These are phyloP conservation scores for Galeruca laticollis DNA, from an alignment of 2,888 invertebrate genomes.

Conservation along the genomic window DNA sequence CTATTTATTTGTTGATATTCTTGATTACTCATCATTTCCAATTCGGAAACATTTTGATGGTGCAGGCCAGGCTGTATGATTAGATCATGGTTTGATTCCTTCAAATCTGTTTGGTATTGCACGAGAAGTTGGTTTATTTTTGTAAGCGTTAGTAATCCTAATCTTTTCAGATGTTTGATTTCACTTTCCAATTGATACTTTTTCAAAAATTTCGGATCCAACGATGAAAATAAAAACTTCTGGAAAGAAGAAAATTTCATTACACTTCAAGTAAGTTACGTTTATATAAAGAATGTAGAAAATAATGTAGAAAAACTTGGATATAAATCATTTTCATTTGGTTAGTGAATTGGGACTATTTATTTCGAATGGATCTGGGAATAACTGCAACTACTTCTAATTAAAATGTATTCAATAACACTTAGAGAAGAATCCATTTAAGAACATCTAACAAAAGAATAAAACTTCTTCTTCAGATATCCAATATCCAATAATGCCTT, in stretches of 20 bases:
- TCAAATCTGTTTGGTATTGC: constrained; percentile 47
- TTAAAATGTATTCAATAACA: too few relatives aligned
- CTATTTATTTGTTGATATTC: not conserved
- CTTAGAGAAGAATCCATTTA: too few relatives aligned
- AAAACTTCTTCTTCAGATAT: too few relatives aligned
- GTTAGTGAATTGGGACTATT: too few relatives aligned
- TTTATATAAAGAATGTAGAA: too few relatives aligned
- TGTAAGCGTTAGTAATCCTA: constrained; percentile 50
- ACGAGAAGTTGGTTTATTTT: constrained; percentile 52
- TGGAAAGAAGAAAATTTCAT: constrained; percentile 48
- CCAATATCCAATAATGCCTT: too few relatives aligned
- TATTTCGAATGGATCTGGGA: too few relatives aligned
- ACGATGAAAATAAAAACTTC: constrained; percentile 43
- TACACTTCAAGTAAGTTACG: too few relatives aligned
- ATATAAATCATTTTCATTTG: too few relatives aligned
- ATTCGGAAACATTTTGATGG: not conserved
- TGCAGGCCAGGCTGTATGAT: not conserved
- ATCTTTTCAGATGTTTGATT: constrained; percentile 56
- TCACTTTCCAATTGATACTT: constrained; percentile 61
- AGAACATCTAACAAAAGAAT: too few relatives aligned
- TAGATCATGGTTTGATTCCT: constrained; percentile 32
- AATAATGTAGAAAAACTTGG: too few relatives aligned
- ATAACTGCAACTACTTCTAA: too few relatives aligned
- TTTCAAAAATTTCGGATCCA: constrained; percentile 52
- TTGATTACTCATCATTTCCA: not conserved